A percentile compares a stretch with the other conserved stretches of the same genome.
Evolutionary conservation across 2,113 vertebrate genomes (phyloP).

Genomic region (Scolopax mira): DNA sequence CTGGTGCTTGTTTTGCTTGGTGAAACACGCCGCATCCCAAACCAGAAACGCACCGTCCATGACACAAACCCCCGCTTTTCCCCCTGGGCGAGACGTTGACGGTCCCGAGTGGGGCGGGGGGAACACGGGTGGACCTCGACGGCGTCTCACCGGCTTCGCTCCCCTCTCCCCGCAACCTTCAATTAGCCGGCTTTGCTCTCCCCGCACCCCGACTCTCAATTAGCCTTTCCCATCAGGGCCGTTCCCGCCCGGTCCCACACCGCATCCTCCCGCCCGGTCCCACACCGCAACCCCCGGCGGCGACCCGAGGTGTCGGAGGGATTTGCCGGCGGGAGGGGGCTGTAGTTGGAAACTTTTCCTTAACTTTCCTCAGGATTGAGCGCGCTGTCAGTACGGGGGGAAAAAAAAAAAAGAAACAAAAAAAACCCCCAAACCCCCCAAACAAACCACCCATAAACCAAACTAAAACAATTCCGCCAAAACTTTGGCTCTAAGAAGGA

Average conservation of each 20-base stretch:
- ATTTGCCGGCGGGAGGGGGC: rapidly evolving
- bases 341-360: not conserved
- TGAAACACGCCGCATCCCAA: not conserved
- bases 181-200: not conserved
- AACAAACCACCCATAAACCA: too few relatives aligned
- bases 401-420: too few relatives aligned
- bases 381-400: not conserved
- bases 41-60: rapidly evolving
- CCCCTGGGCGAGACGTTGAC: not conserved
- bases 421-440: too few relatives aligned
- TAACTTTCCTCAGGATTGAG: not conserved
- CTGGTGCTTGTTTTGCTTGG: not conserved
- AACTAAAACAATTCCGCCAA: not conserved
- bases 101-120: not conserved
- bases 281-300: not conserved
- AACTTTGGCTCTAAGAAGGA: not conserved
- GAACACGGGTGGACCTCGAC: not conserved
- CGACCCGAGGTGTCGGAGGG: not conserved
- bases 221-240: not conserved
- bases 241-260: not conserved
- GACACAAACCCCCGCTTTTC: rapidly evolving
- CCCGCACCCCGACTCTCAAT: rapidly evolving
- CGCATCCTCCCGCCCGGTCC: not conserved
- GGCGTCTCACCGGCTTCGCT: not conserved
- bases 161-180: too few relatives aligned